Evolutionary conservation across 2,113 vertebrate species (phyloP), one percentile per base, ranked within the genome.

Genomic region (Peromyscus leucopus): DNA sequence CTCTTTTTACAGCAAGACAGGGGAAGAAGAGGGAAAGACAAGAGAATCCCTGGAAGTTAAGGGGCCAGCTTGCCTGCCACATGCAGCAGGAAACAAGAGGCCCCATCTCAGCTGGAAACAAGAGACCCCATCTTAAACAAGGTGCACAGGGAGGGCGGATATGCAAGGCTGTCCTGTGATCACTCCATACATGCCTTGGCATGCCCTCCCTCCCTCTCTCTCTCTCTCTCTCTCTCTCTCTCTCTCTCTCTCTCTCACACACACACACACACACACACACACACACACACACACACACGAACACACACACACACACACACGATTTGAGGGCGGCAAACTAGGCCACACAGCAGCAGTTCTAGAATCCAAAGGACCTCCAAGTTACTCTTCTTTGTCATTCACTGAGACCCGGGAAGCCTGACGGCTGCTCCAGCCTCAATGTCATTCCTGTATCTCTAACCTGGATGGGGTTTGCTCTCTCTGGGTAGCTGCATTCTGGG

Each of bases 371-470:
- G 28, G 16, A 1, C 33, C 24, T 69, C 3, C 26, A 28, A 0
- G 51, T 24, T 2, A 0, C 4, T 33, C 63, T 59, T 48, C 87
- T 51, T 76, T 55, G 24, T 71, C 33, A 1, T 3, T 13, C 0
- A 26, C 51, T 1, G 16, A 51, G 0, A 7, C 48, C 8, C 1
- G 11, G 39, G 19, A 21, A 8, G 13, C 57, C 1, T 2, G 22
- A 11, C 72, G 10, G 26, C 4, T 0, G 5, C 69, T 1, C 16
- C 7, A 9, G 5, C 1, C 11, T 39, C 74, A 1, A 2, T 0
- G 1, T 0, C 2, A 26, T 51, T 26, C 3, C 28, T 31, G 17
- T 0, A 0, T 1, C 9, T 4, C 69, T 57, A 5, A 11, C 39
- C 7, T 6, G 21, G 39, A 46, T 4, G 28, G 36, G 63, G 69